Evolutionary conservation across 2,113 vertebrate species (phyloP).

Genomic region (Eretmochelys imbricata): DNA sequence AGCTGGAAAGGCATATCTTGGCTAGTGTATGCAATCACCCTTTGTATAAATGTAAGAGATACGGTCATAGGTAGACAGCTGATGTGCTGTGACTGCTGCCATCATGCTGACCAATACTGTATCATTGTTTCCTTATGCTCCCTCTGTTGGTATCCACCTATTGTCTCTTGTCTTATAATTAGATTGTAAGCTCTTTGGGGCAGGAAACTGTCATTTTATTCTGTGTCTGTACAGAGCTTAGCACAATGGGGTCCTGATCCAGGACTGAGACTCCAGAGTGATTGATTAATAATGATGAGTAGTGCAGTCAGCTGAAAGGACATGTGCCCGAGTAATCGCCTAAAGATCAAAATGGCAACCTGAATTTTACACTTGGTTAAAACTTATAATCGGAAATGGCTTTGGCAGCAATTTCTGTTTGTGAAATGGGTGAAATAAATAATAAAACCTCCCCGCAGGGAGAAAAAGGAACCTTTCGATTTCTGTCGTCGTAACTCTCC

Average conservation of each 20-base stretch:
- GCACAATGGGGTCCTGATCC: not conserved
- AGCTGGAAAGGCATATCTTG: not conserved
- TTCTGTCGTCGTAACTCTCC: constrained; percentile 35
- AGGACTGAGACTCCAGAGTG: constrained; percentile 25
- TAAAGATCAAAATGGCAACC: constrained; percentile 24
- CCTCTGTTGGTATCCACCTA: not conserved
- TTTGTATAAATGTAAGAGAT: not conserved
- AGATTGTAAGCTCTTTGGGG: not conserved
- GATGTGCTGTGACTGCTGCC: not conserved
- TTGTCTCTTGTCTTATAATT: not conserved
- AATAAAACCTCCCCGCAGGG: constrained; percentile 34
- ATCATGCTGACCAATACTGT: not conserved
- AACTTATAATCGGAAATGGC: constrained; percentile 22
- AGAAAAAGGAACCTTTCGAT: constrained; percentile 38
- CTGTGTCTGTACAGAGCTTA: not conserved
- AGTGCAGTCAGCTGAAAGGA: constrained; percentile 41
- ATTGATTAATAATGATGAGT: constrained; percentile 31
- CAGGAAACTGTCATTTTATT: not conserved
- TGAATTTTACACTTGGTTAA: constrained; percentile 20
- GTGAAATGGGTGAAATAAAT: constrained; percentile 41
- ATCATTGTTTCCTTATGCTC: not conserved
- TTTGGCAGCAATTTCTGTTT: not conserved
- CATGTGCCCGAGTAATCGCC: constrained; percentile 5
- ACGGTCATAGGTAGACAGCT: not conserved
- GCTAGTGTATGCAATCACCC: constrained; percentile 35